Evolutionary conservation across 2,888 invertebrate species (phyloP), one percentile per base, ranked within the genome.

Genomic region (Dasysyrphus albostriatus): DNA sequence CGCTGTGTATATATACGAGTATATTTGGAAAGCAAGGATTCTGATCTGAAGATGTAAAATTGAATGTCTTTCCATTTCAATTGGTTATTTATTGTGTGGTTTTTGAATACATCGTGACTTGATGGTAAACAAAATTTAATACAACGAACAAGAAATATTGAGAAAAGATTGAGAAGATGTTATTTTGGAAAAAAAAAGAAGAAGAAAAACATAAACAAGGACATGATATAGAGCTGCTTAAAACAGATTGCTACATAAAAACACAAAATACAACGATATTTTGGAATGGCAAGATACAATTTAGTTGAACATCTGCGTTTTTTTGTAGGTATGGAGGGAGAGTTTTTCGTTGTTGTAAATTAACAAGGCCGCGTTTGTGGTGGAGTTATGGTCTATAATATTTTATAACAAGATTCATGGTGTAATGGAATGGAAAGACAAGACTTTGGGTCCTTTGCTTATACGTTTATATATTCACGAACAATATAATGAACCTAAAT

Each of bases 41-140:
- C 34, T 44, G 63, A 65, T 49, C n/a, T 47, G 49, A 84, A 54
- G 44, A 79, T 70, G 65, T 65, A 79, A 84, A 83, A 79, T 69
- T 79, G 70, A 79, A 84, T 79, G 83, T 84, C 74, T 44, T 84
- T 84, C 65, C 39, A 78, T 78, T 78, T 79, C 79, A 75, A 84
- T 84, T 84, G 79, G 75, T 72, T 72, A 67, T 83, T 83, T 77
- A 56, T 67, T 47, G 34, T 72, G 54, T 24, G 82, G 58, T 77
- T 67, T 54, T 83, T 65, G 39, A 65, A 32, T 63, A 70, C 49
- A 69, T 34, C 75, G 24, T 63, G 51, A 47, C 49, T 69, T 59
- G 29, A 63, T 49, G 56, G 58, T 49, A 58, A 49, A 65, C 63
- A 63, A 34, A 56, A 29, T 54, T 34, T 39, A 39, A 47, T 39